Conservation (phyloP, 2,888 invertebrate genomes). For the Catonia carolina region DNA sequence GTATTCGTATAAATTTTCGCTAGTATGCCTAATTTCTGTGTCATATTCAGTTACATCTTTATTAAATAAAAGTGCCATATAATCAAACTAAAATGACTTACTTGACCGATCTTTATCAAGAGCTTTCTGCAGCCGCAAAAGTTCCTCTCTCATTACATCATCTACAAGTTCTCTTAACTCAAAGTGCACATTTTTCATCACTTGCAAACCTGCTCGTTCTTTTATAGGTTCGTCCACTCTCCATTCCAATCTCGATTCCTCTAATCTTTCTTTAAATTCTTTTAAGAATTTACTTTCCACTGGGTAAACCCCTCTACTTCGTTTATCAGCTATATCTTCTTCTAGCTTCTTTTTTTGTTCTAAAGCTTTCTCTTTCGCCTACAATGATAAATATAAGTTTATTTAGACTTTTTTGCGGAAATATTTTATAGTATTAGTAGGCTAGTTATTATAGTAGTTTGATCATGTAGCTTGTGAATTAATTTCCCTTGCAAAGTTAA, state of each 20-base stretch:
- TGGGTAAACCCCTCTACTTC: constrained; percentile 21
- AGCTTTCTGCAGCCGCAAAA: constrained; percentile 49
- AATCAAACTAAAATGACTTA: too few species aligned
- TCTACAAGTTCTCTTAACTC: constrained; percentile 64
- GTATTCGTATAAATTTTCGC: too few species aligned
- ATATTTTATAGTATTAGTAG: too few species aligned
- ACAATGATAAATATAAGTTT: neutral
- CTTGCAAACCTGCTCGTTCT: constrained; percentile 54
- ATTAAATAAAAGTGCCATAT: too few species aligned
- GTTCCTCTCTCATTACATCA: constrained; percentile 55
- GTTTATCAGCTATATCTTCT: constrained; percentile 12
- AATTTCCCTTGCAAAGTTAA: too few species aligned
- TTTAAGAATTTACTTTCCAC: constrained; percentile 39
- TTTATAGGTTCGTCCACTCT: constrained; percentile 35
- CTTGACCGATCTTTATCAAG: constrained; percentile 41
- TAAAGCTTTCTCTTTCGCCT: constrained; percentile 31
- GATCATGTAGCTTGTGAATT: too few species aligned
- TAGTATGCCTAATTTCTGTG: too few species aligned
- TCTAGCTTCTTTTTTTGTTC: constrained; percentile 21
- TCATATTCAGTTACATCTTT: too few species aligned
- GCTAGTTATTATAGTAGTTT: too few species aligned
- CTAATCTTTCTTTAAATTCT: constrained; percentile 41
- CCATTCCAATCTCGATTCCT: constrained; percentile 42
- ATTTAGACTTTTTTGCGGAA: too few species aligned
- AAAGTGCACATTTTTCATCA: constrained; percentile 56